A percentile compares a stretch with the other conserved stretches of the same genome.
Evolutionary conservation across 1,140 invertebrate genomes (phyloP).

Genomic region (Drosophila yakuba): DNA sequence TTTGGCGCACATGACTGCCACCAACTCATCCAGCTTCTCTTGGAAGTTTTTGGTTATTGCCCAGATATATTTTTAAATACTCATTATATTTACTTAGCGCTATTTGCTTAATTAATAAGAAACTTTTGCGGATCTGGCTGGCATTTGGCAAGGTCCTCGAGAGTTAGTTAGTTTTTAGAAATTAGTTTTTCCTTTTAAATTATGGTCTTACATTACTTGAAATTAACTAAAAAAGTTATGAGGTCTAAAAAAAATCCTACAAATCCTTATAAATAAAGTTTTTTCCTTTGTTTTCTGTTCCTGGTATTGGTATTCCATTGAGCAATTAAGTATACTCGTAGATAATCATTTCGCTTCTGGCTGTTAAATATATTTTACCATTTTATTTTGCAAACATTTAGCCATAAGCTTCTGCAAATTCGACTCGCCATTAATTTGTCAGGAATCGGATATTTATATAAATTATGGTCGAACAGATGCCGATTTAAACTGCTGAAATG

Average conservation of each 20-base stretch:
- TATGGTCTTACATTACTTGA: background rate
- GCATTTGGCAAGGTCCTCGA: constrained; percentile 16
- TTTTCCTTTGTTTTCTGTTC: too few species aligned
- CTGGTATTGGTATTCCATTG: too few species aligned
- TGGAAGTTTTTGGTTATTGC: constrained; percentile 30
- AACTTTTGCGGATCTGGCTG: constrained; percentile 36
- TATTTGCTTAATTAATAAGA: constrained; percentile 78
- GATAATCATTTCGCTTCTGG: too few species aligned
- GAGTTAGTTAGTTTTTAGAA: too few species aligned
- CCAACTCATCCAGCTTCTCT: background rate
- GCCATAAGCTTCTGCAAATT: too few species aligned
- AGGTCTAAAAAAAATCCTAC: too few species aligned
- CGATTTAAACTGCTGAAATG: constrained; percentile 13
- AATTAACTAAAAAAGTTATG: too few species aligned
- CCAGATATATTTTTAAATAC: constrained; percentile 46
- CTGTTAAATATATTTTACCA: too few species aligned
- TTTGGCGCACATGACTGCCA: constrained; percentile 54
- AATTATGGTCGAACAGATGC: constrained; percentile 21
- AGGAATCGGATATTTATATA: constrained; percentile 39
- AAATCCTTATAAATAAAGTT: too few species aligned
- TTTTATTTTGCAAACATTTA: too few species aligned
- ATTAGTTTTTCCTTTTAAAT: constrained; percentile 36
- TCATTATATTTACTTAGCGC: constrained; percentile 64
- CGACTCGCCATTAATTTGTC: background rate
- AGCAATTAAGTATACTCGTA: too few species aligned